phyloP scores from a whole-genome alignment of 1,140 invertebrate genomes.

The Caenorhabditis remanei region DNA sequence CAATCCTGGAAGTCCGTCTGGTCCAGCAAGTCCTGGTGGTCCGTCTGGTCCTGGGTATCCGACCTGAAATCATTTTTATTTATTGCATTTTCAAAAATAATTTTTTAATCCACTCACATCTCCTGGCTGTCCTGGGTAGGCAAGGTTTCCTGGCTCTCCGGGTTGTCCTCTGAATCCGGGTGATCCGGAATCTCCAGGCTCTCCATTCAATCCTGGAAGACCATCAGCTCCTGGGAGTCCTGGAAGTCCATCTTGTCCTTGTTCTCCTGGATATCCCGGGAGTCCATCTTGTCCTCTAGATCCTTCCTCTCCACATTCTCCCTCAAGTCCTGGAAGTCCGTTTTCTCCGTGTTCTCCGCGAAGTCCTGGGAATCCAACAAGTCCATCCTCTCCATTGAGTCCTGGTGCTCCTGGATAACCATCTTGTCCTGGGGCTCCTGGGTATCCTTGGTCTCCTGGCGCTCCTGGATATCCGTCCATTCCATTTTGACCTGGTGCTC shows the following conservation, averaged over 20 bases:
- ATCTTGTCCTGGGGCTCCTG: conserved; percentile 52
- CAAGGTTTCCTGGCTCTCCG: conserved; percentile 64
- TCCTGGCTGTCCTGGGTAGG: conserved; percentile 65
- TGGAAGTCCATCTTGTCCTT: conserved; percentile 60
- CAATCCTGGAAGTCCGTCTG: conserved; percentile 61
- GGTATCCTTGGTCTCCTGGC: conserved; percentile 57
- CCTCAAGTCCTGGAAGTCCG: conserved; percentile 65
- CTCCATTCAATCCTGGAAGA: conserved; percentile 63
- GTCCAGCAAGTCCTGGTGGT: conserved; percentile 61
- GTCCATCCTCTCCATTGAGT: conserved; percentile 62
- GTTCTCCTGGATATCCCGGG: conserved; percentile 61
- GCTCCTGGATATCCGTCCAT: conserved; percentile 56
- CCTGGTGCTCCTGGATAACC: conserved; percentile 64
- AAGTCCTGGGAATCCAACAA: conserved; percentile 67
- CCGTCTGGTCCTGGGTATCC: conserved; percentile 63
- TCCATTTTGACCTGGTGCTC: conserved; percentile 64
- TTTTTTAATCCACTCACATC: conserved; percentile 9
- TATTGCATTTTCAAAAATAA: neutral
- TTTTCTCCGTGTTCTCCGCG: conserved; percentile 63
- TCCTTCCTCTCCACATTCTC: conserved; percentile 64
- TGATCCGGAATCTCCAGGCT: conserved; percentile 60
- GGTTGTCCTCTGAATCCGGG: conserved; percentile 58
- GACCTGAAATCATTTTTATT: neutral
- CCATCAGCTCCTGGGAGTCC: conserved; percentile 62
- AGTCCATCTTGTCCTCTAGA: conserved; percentile 42